These are phyloP conservation scores for Drosophila azteca DNA, from an alignment of 1,140 invertebrate genomes.

Conservation along the genomic window DNA sequence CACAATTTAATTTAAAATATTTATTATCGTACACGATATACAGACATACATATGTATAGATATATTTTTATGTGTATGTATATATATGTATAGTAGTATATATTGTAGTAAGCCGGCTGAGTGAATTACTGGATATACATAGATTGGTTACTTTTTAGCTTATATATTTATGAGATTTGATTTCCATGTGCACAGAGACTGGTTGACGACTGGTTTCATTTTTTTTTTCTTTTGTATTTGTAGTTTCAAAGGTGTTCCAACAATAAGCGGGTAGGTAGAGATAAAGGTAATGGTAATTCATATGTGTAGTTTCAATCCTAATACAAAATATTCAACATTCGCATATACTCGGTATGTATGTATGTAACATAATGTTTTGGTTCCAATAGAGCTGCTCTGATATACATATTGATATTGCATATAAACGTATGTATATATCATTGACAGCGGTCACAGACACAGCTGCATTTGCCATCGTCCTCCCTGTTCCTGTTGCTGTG, in stretches of 20 bases:
- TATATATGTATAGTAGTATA: slow-evolving; percentile 51
- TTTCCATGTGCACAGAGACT: slow-evolving; percentile 54
- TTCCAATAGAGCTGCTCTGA: slow-evolving; percentile 25
- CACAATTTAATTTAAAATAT: slow-evolving; percentile 65
- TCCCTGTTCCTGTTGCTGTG: slow-evolving; percentile 40
- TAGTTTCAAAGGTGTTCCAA: slow-evolving; percentile 47
- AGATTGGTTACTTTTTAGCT: slow-evolving; percentile 58
- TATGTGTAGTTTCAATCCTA: slow-evolving; percentile 65
- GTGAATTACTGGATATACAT: slow-evolving; percentile 72
- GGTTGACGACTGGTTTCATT: slow-evolving; percentile 18
- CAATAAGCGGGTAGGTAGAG: slow-evolving; percentile 53
- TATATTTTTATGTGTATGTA: slow-evolving; percentile 51
- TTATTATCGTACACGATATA: slow-evolving; percentile 80
- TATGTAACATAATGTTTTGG: slow-evolving; percentile 27
- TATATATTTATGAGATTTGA: slow-evolving; percentile 75
- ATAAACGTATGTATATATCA: slow-evolving; percentile 26
- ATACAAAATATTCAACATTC: slow-evolving; percentile 76
- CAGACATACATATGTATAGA: slow-evolving; percentile 51
- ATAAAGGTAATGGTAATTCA: slow-evolving; percentile 48
- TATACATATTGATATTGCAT: slow-evolving; percentile 39
- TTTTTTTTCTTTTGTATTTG: slow-evolving; percentile 22
- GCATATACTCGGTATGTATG: slow-evolving; percentile 43
- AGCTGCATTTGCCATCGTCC: not conserved
- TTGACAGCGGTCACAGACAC: too few species aligned
- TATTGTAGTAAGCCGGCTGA: slow-evolving; percentile 67